Evolutionary conservation across 23 tunicate genomes (phyloP), one percentile per base, ranked within the genome.

Genomic region (Styela plicata): DNA sequence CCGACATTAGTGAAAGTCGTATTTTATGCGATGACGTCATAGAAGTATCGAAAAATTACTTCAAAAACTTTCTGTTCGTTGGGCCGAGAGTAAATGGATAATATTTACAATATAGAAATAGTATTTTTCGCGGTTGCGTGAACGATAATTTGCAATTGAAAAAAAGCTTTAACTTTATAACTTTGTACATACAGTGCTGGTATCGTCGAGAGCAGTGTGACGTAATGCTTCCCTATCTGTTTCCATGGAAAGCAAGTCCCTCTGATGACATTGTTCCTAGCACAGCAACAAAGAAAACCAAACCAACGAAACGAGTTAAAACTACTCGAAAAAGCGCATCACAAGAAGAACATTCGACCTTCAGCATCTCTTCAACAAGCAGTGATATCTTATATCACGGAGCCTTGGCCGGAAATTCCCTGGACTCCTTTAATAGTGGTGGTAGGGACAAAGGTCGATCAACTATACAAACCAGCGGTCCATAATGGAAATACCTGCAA

Each of bases 361-460:
- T 44, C 57, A 44, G 57, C 13, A 13, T 44, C 10, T 44, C 57
- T 5, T 44, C 57, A 44, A 5, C 57, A 13, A 44, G 57, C 78
- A 21, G 36, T 33, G n/a, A 53, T 33, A 2, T 53, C 53, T 1
- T 34, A 24, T 52, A 18, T 24, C 21, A 34, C 10, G 21, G 53
- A 22, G 21, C 57, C 57, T 13, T 44, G 57, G 13, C 7, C 57
- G 57, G 35, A 31, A n/a, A 63, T 26, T 2, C 13, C 33, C 7
- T 52, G 5, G 28, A 24, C 22, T 52, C 25, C 20, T 28, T 37
- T 28, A 33, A 62, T 19, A 78, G 63, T 31, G 18, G 66, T 63
- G 63, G 29, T 35, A 3, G 63, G 32, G 62, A 63, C 82, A 78
- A 63, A 24, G 32, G 26, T 78, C 34, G 63, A 37, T 26, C 33